A percentile compares a stretch with the other conserved stretches of the same genome.
phyloP scores from a whole-genome alignment of 2,888 invertebrate genomes.

The Pseudococcus viburni region DNA sequence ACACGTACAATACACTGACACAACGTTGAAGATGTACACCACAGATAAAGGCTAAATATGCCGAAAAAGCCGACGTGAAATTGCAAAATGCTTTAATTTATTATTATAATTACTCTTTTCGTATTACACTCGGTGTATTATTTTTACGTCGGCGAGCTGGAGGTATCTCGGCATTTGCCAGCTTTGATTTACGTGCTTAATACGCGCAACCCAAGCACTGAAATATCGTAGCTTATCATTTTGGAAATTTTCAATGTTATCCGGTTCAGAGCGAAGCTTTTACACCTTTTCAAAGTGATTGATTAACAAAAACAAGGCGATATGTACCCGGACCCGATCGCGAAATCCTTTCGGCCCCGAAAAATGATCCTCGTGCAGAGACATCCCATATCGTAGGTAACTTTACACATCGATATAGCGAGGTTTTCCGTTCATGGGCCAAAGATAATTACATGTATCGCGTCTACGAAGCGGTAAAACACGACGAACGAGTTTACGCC shows the following conservation, averaged over 20 bases:
- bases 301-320: not conserved
- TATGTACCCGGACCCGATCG: not conserved
- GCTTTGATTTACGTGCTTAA: not conserved
- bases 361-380: not conserved
- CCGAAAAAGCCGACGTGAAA: not conserved
- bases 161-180: not conserved
- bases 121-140: not conserved
- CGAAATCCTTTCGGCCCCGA: not conserved
- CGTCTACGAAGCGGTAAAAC: not conserved
- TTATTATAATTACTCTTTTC: constrained; percentile 43
- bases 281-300: not conserved
- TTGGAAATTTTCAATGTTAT: not conserved
- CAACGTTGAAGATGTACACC: not conserved
- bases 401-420: not conserved
- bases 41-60: constrained; percentile 11
- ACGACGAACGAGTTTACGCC: not conserved
- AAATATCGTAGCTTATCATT: not conserved
- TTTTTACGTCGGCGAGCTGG: not conserved
- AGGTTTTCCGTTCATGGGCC: not conserved
- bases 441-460: not conserved
- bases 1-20: not conserved
- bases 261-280: not conserved
- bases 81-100: constrained; percentile 46
- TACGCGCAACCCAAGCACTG: not conserved
- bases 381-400: too few species aligned